Percentiles rank a stretch among this genome's conserved stretches.
Conservation (phyloP, 1,140 invertebrate genomes). For the Batillaria attramentaria region DNA sequence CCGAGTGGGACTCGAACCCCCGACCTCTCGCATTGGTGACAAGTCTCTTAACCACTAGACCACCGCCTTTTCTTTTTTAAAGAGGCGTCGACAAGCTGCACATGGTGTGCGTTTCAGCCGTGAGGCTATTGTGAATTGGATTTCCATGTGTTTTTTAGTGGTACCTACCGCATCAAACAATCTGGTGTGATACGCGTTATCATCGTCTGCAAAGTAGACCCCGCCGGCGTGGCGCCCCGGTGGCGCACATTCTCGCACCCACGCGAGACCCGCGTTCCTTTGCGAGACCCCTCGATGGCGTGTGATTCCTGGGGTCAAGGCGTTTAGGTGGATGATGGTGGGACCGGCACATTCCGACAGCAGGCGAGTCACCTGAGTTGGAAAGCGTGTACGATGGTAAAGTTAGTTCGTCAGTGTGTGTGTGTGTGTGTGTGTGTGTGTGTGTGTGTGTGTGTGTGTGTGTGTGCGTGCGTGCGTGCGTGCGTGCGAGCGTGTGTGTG, state of each 20-base stretch:
- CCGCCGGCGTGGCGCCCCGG: not conserved
- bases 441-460: constrained; percentile 5
- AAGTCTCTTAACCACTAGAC: too few relatives aligned
- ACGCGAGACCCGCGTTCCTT: not conserved
- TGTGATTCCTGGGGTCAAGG: not conserved
- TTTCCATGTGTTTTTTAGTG: too few relatives aligned
- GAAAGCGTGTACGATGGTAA: not conserved
- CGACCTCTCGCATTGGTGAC: too few relatives aligned
- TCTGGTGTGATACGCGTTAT: not conserved
- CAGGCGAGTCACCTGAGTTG: too few relatives aligned
- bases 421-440: not conserved
- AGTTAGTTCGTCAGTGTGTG: not conserved
- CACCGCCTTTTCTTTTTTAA: too few relatives aligned
- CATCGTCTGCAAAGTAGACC: constrained; percentile 10
- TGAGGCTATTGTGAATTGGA: too few relatives aligned
- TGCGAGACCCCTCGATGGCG: not conserved
- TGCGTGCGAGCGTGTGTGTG: constrained; percentile 1
- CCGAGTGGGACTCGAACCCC: too few relatives aligned
- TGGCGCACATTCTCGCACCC: not conserved
- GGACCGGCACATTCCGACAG: too few relatives aligned
- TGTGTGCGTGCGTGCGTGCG: not conserved
- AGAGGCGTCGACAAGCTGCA: too few relatives aligned
- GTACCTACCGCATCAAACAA: not conserved
- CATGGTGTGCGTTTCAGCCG: too few relatives aligned
- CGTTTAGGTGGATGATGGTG: not conserved